A percentile compares a stretch with the other conserved stretches of the same genome.
phyloP scores from a whole-genome alignment of 1,140 invertebrate species.

The Holcopasites calliopsidis region DNA sequence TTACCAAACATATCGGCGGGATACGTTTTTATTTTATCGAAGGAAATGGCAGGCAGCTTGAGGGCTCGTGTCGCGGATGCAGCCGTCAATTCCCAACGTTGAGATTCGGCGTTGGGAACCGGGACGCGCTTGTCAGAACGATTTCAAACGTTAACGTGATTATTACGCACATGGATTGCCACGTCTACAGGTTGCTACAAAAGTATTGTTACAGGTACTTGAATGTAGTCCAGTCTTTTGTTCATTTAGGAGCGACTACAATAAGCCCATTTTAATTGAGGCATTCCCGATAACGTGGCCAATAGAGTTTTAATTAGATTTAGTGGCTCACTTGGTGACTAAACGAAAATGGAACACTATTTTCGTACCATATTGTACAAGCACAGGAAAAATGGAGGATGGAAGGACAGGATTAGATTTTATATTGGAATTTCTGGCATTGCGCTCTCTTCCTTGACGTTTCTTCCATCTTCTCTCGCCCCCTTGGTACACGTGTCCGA shows the following conservation, averaged over 20 bases:
- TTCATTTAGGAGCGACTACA: too few relatives aligned
- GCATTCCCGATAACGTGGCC: too few relatives aligned
- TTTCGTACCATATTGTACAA: background rate
- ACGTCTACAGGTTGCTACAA: background rate
- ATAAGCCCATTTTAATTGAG: too few relatives aligned
- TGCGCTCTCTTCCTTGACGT: background rate
- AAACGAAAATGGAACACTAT: background rate
- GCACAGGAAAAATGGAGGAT: background rate
- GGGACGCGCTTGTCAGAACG: slow-evolving; percentile 48
- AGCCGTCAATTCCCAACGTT: slow-evolving; percentile 23
- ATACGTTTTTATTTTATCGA: slow-evolving; percentile 18
- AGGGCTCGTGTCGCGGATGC: slow-evolving; percentile 1
- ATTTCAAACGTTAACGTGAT: slow-evolving; percentile 38
- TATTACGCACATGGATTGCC: slow-evolving; percentile 21
- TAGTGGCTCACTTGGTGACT: too few relatives aligned
- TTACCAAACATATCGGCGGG: background rate
- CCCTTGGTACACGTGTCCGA: background rate
- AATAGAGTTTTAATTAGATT: too few relatives aligned
- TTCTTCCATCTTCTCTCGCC: background rate
- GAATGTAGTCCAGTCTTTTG: too few relatives aligned
- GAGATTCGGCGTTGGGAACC: slow-evolving; percentile 35
- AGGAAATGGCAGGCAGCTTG: slow-evolving; percentile 16
- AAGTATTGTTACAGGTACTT: too few relatives aligned
- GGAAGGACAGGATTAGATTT: slow-evolving; percentile 6
- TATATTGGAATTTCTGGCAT: too few relatives aligned